Percentiles rank a stretch among this genome's conserved stretches.
phyloP scores from a whole-genome alignment of 2,888 invertebrate genomes.

The Drosophila meridionalis region DNA sequence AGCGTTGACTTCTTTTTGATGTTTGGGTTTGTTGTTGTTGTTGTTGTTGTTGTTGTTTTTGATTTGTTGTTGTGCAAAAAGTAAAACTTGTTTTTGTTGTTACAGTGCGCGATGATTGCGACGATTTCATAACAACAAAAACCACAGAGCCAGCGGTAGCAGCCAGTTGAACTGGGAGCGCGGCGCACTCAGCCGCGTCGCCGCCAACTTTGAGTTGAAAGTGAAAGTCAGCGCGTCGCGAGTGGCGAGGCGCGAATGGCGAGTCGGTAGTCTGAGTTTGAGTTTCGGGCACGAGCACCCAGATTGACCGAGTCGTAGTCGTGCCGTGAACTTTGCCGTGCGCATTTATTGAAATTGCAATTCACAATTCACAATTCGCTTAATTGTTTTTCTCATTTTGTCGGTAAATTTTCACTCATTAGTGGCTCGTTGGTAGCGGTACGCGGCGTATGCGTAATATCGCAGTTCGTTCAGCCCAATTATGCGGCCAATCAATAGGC shows the following conservation, averaged over 20 bases:
- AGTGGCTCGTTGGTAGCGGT: slow-evolving; percentile 51
- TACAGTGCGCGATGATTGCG: slow-evolving; percentile 60
- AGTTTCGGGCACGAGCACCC: slow-evolving; percentile 55
- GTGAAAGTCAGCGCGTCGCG: slow-evolving; percentile 65
- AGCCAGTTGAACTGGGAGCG: slow-evolving; percentile 51
- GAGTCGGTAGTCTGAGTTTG: slow-evolving; percentile 26
- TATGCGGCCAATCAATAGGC: slow-evolving; percentile 45
- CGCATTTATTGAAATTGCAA: slow-evolving; percentile 75
- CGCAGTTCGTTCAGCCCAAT: slow-evolving; percentile 45
- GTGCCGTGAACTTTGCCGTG: slow-evolving; percentile 69
- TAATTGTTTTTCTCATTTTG: slow-evolving; percentile 71
- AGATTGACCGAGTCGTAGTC: slow-evolving; percentile 43
- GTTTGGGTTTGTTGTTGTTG: slow-evolving; percentile 14
- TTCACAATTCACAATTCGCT: slow-evolving; percentile 72
- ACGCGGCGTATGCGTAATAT: slow-evolving; percentile 60
- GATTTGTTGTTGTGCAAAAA: slow-evolving; percentile 62
- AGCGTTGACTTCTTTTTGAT: slow-evolving; percentile 68
- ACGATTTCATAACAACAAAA: slow-evolving; percentile 72
- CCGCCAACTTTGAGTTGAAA: slow-evolving; percentile 58
- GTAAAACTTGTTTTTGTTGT: slow-evolving; percentile 70
- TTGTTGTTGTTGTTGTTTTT: slow-evolving; percentile 20
- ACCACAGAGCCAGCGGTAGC: slow-evolving; percentile 27
- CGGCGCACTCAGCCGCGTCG: slow-evolving; percentile 59
- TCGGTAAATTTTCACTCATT: slow-evolving; percentile 72
- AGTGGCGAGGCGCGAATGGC: neutral